Evolutionary conservation across 2,888 invertebrate genomes (phyloP), one percentile per base, ranked within the genome.

Genomic region (Nipponacmea schrenckii): DNA sequence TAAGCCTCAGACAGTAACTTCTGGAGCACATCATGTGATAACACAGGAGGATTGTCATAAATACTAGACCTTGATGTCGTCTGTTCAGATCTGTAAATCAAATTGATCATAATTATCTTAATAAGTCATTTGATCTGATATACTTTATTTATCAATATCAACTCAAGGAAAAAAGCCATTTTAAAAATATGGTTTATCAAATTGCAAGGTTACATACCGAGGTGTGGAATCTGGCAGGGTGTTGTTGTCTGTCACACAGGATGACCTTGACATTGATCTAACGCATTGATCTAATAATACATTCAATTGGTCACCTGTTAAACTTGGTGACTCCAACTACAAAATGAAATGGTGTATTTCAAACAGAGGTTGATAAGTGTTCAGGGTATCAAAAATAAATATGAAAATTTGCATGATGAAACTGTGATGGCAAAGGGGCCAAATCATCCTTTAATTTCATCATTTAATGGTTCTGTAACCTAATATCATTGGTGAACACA

Each of bases 211-310:
- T 26, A 20, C 68, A 64, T 64, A 84, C 84, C 83, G 80, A 46
- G 81, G 77, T 44, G 83, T 79, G 27, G 73, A 74, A 17, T 79
- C 78, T 24, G 69, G 31, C 48, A 65, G 20, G 5, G 68, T 46
- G 14, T 27, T 5, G 17, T 44, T 44, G 15, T 67, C 70, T 62
- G 70, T 64, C 56, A 75, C 69, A 17, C 73, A 71, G 1, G 79
- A 77, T 24, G 81, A 71, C 31, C 79, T 71, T 7, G 85, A 84
- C 71, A 87, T 70, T 15, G 85, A 84, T 8, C 83, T 74, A 12
- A 81, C 83, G 81, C 86, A 87, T 74, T 86, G 83, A 27, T 86
- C 85, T 64, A 87, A 75, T n/a, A 87, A 76, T 48, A 79, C 77
- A 48, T 86, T 80, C 46, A 87, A 78, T 70, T 86, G 83, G 62